Percentiles rank a stretch among this genome's conserved stretches.
Conservation (phyloP, 2,797 vertebrate genomes). For the Sylvilagus floridanus region DNA sequence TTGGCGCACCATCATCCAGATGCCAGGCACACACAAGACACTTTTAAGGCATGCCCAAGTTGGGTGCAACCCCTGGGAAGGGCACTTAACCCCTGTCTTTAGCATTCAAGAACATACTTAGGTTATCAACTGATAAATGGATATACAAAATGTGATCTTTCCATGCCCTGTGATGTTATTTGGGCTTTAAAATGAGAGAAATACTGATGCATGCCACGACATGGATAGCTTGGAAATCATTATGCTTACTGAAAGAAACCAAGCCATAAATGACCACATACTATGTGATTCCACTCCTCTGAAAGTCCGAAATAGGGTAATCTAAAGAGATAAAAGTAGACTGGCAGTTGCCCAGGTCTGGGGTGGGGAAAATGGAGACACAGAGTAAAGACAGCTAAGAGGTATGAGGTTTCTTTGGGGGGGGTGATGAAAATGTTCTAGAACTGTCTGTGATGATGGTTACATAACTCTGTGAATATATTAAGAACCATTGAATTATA, state of each 20-base stretch:
- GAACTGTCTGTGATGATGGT: background rate
- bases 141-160: background rate
- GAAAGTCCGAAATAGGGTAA: background rate
- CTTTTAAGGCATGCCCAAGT: rapidly evolving
- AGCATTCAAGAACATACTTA: background rate
- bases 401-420: background rate
- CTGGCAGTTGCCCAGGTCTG: background rate
- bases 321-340: background rate
- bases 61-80: background rate
- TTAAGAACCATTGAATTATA: background rate
- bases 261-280: background rate
- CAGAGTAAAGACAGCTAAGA: background rate
- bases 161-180: background rate
- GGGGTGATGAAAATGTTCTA: background rate
- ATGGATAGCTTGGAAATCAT: background rate
- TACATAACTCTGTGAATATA: background rate
- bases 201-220: background rate
- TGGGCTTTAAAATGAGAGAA: background rate
- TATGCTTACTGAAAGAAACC: background rate
- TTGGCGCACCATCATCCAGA: background rate
- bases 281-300: background rate
- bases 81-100: background rate
- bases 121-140: background rate
- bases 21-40: rapidly evolving
- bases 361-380: background rate